Conservation (phyloP, 2,797 vertebrate genomes). For the Anguilla marmorata region DNA sequence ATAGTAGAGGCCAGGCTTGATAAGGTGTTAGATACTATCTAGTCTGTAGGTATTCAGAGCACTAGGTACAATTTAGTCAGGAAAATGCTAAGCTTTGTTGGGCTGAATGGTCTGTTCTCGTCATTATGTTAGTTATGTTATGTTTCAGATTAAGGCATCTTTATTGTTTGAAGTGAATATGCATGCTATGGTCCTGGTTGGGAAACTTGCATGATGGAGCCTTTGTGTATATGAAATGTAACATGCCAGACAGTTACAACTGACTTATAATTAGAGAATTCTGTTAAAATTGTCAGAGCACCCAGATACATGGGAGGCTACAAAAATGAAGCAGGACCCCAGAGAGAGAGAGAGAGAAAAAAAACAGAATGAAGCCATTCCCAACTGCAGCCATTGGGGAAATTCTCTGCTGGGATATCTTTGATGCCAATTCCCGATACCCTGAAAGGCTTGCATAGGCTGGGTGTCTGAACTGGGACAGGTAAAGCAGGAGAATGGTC, state of each 20-base stretch:
- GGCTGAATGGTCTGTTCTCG: no score
- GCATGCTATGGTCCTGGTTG: not conserved
- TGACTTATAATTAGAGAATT: not conserved
- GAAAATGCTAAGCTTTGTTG: no score
- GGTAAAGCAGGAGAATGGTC: not conserved
- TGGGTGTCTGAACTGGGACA: not conserved
- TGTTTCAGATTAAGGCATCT: not conserved
- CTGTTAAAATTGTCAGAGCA: not conserved
- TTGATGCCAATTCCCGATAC: not conserved
- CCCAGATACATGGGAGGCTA: not conserved
- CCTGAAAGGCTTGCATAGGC: not conserved
- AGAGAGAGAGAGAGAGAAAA: not conserved
- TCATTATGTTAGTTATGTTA: no score
- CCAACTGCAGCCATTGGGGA: not conserved
- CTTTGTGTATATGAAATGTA: not conserved
- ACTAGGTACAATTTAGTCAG: no score
- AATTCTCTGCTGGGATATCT: not conserved
- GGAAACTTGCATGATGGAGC: not conserved
- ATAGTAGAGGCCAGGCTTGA: no score
- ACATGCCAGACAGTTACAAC: not conserved
- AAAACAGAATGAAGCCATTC: not conserved
- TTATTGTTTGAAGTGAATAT: not conserved
- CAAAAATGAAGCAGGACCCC: not conserved
- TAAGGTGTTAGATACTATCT: no score
- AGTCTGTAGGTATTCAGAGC: no score